These are phyloP conservation scores for Adelphocoris suturalis DNA, from an alignment of 2,888 invertebrate genomes.

Conservation along the genomic window DNA sequence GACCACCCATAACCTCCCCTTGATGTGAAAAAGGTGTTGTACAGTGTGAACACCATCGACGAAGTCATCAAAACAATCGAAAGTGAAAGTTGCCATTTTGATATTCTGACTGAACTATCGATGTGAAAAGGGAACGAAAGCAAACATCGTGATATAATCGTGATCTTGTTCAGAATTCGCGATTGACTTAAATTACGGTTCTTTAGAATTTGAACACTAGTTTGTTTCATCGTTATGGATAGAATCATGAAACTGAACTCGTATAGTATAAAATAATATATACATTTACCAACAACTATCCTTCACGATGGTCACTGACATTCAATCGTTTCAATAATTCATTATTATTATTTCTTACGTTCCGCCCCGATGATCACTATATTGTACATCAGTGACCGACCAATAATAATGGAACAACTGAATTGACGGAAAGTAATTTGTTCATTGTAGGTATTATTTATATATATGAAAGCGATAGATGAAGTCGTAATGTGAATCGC, in stretches of 20 bases:
- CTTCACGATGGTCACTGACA: too few species aligned
- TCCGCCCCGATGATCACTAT: too few species aligned
- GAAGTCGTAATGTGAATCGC: too few species aligned
- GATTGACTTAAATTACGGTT: not conserved
- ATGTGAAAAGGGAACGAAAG: not conserved
- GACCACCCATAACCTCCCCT: constrained; percentile 9
- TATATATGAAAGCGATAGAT: too few species aligned
- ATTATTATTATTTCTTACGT: too few species aligned
- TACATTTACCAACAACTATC: too few species aligned
- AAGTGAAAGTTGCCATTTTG: not conserved
- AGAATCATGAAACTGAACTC: not conserved
- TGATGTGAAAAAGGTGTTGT: not conserved
- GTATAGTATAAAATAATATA: too few species aligned
- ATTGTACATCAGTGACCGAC: too few species aligned
- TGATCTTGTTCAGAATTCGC: not conserved
- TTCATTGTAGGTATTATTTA: too few species aligned
- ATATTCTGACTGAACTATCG: not conserved
- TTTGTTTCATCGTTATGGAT: not conserved
- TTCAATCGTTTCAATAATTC: too few species aligned
- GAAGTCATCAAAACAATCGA: not conserved
- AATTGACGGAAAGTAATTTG: too few species aligned
- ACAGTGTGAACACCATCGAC: not conserved
- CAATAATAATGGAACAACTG: too few species aligned
- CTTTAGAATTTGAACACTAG: not conserved
- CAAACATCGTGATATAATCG: not conserved